Evolutionary conservation across 2,888 invertebrate species (phyloP), one percentile per base, ranked within the genome.

Genomic region (Sphecodes monilicornis): DNA sequence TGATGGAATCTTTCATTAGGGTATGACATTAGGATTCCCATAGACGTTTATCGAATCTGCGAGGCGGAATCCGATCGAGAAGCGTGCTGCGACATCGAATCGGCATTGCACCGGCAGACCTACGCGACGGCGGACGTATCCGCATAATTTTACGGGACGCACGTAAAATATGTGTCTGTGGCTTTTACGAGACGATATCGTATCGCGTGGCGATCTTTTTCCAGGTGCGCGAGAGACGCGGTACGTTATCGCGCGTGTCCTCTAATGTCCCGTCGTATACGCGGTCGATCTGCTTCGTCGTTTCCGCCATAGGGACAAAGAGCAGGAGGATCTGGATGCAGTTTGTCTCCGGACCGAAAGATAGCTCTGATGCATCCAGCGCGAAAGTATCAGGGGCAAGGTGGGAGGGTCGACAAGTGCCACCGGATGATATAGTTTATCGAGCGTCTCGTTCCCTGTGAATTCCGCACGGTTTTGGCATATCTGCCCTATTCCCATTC

Each of bases 351-450:
- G 64, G 29, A 64, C 64, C 64, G 22, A 26, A 54, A 74, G 82
- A 83, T 83, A 83, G 72, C 76, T 64, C 66, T 66, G 43, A 41
- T 75, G 43, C 46, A 75, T 72, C 46, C 64, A 8, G 64, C 71
- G 50, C 26, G 32, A 43, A 39, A 43, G 71, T 72, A 68, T 66
- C 71, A 41, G 64, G 75, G 26, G 32, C 29, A 71, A 64, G 43
- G 50, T 26, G 82, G 80, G 32, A 66, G 22, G 22, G 64, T n/a
- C 18, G 54, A 71, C 80, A 71, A 80, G 70, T 43, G 64, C 50
- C 64, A 68, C 70, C 78, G 29, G 32, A 74, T 81, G 84, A 86
- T 77, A 75, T 70, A 81, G 81, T 87, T 86, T 84, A 86, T 86
- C 71, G 74, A 60, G 60, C 60, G 60, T 16, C 60, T 29, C 26